Conservation (phyloP, 2,113 vertebrate species). For the Oncorhynchus mykiss region DNA sequence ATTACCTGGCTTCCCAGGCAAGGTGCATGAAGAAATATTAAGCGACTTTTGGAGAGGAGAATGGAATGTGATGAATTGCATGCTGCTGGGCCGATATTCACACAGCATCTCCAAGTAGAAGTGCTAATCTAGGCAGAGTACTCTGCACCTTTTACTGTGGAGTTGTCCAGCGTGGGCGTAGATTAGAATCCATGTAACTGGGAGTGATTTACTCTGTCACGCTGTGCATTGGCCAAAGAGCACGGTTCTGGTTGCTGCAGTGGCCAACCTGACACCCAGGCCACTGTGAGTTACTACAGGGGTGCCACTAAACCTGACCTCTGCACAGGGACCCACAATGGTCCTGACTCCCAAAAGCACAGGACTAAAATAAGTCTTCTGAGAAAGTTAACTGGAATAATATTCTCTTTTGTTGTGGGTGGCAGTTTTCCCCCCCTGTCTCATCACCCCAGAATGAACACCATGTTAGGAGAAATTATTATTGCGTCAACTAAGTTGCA, state of each 20-base stretch:
- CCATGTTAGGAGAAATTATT: neutral
- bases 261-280: constrained; percentile 45
- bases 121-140: neutral
- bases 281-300: constrained; percentile 25
- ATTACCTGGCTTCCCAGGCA: neutral
- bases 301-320: constrained; percentile 47
- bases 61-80: neutral
- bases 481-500: neutral
- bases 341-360: too few relatives aligned
- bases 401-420: too few relatives aligned
- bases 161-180: neutral
- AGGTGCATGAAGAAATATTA: too few relatives aligned
- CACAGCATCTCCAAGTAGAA: neutral
- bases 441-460: neutral
- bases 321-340: neutral
- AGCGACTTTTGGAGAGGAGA: neutral
- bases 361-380: constrained; percentile 2
- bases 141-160: neutral
- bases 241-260: constrained; percentile 23
- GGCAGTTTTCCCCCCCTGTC: neutral
- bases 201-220: constrained; percentile 49
- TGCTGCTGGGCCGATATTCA: neutral
- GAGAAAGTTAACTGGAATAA: constrained; percentile 17
- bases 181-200: neutral
- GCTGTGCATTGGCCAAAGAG: constrained; percentile 21